Base-by-base conservation (phyloP, 2,113 vertebrate species). In the Grammomys dolichurus region DNA sequence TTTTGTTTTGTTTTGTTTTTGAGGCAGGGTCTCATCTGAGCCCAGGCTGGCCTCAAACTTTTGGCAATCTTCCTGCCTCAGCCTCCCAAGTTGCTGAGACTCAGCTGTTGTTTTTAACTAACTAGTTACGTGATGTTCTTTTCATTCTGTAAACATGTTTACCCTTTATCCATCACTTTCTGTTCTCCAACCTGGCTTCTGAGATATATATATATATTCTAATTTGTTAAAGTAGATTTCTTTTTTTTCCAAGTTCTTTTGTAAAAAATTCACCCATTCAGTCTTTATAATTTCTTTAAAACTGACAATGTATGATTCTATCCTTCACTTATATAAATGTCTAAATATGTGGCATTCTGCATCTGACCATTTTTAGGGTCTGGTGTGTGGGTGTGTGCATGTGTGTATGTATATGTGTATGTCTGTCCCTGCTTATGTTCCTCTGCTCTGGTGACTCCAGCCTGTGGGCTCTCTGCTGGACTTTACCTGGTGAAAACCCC, bases 201-300 rank as follows among this genome's bases (percentile, higher is more conserved):
- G 5, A 22, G 85, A 94, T 33, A 48, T 81, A 40, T 40, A 40
- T 40, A 40, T 40, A 65, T 36, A 86, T 69, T 76, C 73, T 36
- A 76, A 9, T 54, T 92, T 60, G 58, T 33, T 73, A 87, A 93
- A 89, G 26, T 33, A 82, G 54, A 3, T 40, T 82, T 40, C 51
- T 58, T 48, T 48, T 28, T 91, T 90, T 69, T 81, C 31, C 73
- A 91, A 77, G 51, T 94, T 87, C 31, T 46, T 12, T 72, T 36
- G 89, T 69, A 69, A 92, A 65, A 88, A 91, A 84, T 84, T 96
- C 26, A 78, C n/a, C 92, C 14, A 88, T 9, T 58, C 17, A 72
- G 75, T 90, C 16, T 26, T 88, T 67, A 72, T 58, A 43, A 89
- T 51, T 54, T 80, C 89, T 91, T 91, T 48, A 91, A 48, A 86